Base-by-base conservation (phyloP, 2,797 vertebrate genomes). In the Oryzias sinensis region DNA sequence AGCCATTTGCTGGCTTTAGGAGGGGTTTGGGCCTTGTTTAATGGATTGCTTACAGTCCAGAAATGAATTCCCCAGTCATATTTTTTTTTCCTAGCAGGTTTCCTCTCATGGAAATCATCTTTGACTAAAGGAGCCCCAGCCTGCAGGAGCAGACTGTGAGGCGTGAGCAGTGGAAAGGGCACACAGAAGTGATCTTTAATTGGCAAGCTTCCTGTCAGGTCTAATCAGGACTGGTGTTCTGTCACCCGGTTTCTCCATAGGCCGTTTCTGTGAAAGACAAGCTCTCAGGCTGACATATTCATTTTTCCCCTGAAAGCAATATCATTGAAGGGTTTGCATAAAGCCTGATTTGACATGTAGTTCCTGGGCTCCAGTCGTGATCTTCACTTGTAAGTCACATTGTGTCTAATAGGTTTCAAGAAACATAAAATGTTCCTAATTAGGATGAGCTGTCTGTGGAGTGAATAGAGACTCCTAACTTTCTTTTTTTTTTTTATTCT, bases 121-220 rank as follows among this genome's bases (percentile, higher is more conserved):
- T 53, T 63, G 67, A 84, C 64, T 74, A 75, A 68, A 62, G 70
- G 46, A 16, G 56, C 27, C 41, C 56, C 59, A 29, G 43, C 59
- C 65, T 46, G 22, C 56, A 64, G 62, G 49, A 70, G 70, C 68
- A 20, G 68, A 56, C 63, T 68, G 46, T 27, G 46, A 81, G 73
- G 64, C 55, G 56, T 78, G 81, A 68, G 75, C 68, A 70, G 59
- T 46, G 56, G 66, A 70, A 72, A 62, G 81, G 80, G 70, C 72
- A 65, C 80, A 84, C 85, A 77, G 85, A 80, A 75, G 71, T 69
- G 70, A 79, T 82, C 80, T 85, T 86, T 84, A 85, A 90, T 91
- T 89, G 86, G 80, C 80, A 42, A 15, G 60, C 65, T 76, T 77
- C 79, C 82, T 56, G 72, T 85, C 76, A 74, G 80, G 76, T 82